These are phyloP conservation scores for Thinocorus orbignyianus DNA, from an alignment of 2,113 vertebrate species.

Conservation along the genomic window DNA sequence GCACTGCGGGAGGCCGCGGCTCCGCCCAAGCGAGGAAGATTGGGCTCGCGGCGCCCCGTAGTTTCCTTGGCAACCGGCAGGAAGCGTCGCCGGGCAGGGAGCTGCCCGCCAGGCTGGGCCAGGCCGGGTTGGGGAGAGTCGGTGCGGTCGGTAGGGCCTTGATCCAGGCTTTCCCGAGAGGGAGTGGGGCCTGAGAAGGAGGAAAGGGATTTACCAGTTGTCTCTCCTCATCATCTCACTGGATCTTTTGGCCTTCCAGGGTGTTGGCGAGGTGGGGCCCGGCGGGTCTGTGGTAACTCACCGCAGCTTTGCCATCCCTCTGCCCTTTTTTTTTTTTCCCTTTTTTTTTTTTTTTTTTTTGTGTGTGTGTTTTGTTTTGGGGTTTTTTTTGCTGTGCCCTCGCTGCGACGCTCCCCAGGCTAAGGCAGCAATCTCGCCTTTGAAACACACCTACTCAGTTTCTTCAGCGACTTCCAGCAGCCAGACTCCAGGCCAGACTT, in stretches of 20 bases:
- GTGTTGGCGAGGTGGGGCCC: neutral
- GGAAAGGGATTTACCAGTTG: too few relatives aligned
- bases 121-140: neutral
- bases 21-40: neutral
- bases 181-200: neutral
- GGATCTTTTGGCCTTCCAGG: neutral
- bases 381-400: neutral
- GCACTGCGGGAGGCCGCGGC: neutral
- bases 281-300: neutral
- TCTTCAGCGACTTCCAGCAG: neutral
- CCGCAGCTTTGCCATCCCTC: too few relatives aligned
- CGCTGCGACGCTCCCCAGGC: neutral
- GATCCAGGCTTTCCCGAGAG: neutral
- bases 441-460: too few relatives aligned
- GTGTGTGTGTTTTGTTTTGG: too few relatives aligned
- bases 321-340: too few relatives aligned
- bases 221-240: neutral
- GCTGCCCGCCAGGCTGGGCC: neutral
- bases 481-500: neutral
- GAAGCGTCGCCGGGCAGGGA: neutral
- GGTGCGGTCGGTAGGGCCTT: too few relatives aligned
- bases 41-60: constrained; percentile 19
- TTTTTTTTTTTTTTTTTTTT: too few relatives aligned
- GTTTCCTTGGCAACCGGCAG: constrained; percentile 36
- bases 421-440: neutral